Evolutionary conservation across 1,140 invertebrate species (phyloP).

Genomic region (Leptinotarsa defecta): DNA sequence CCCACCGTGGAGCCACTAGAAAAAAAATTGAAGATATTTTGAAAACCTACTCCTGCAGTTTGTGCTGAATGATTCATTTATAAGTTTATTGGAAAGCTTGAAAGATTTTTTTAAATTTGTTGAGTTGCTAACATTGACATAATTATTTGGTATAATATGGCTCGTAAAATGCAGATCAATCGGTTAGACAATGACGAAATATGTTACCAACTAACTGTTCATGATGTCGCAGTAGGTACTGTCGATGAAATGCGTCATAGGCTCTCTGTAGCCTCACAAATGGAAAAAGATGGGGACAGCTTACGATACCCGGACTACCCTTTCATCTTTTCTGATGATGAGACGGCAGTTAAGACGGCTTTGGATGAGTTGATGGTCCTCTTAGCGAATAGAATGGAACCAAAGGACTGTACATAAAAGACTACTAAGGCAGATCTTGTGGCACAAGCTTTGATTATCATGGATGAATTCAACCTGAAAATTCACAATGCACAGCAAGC

Average conservation of each 20-base stretch:
- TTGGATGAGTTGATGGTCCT: not conserved
- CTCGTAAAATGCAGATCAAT: slow-evolving; percentile 25
- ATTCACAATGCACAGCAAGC: not conserved
- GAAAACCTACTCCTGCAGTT: not conserved
- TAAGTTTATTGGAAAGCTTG: too few species aligned
- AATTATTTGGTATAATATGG: slow-evolving; percentile 15
- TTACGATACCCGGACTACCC: slow-evolving; percentile 20
- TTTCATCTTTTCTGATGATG: slow-evolving; percentile 17
- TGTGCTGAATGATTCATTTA: not conserved
- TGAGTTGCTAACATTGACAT: not conserved
- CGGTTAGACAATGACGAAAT: slow-evolving; percentile 27
- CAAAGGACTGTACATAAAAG: not conserved
- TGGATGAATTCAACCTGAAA: slow-evolving; percentile 11
- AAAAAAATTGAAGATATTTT: not conserved
- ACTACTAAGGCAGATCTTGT: not conserved
- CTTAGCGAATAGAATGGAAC: not conserved
- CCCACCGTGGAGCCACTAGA: not conserved
- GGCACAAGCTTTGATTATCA: not conserved
- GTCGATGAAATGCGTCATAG: slow-evolving; percentile 27
- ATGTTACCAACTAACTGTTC: slow-evolving; percentile 23
- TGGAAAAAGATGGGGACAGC: slow-evolving; percentile 31
- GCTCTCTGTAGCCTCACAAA: slow-evolving; percentile 19
- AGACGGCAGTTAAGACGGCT: not conserved
- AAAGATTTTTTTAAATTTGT: not conserved
- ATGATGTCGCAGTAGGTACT: slow-evolving; percentile 21